Evolutionary conservation across 2,888 invertebrate species (phyloP), one percentile per base, ranked within the genome.

Genomic region (Zygothrica quintamaculata): DNA sequence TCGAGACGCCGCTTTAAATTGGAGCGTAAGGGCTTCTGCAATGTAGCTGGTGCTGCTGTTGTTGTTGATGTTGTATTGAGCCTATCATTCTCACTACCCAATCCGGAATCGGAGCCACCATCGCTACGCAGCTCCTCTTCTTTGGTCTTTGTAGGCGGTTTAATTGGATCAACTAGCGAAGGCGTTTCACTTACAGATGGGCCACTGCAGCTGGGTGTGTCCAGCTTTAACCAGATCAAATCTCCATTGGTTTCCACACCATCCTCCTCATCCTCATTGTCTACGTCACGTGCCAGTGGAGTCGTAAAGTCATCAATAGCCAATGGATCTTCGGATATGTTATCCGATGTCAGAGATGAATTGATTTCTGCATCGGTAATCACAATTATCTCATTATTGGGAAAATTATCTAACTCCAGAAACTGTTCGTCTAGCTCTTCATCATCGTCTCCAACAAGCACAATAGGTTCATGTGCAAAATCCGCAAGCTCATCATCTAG

Each of bases 51-150:
- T 18, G 33, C 7, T 12, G 25, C 11, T 66, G 72, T 84, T 71
- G 9, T 57, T 62, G 46, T 33, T 33, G 44, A 11, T 62, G 26
- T 48, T n/a, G 36, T 52, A 6, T 60, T 72, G 16, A 53, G 69
- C 40, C 74, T 56, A 36, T 74, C 71, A 9, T 68, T 92, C 91
- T 96, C 96, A 29, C 94, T 94, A 3, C 96, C 96, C 25, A 96
- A 90, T 0, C 96, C 96, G 0, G 96, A 96, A 90, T 96, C 96
- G 50, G 96, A 96, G 6, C 96, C 95, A 88, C 96, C 96, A 36
- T 95, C 96, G 53, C 95, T 93, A 84, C 94, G 94, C 26, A 89
- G 56, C 47, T 89, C 88, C 29, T 86, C 87, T 36, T 68, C 73
- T 48, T 62, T 79, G 60, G 57, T 70, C 55, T 66, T 68, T 0